phyloP scores from a whole-genome alignment of 2,797 vertebrate genomes.

The Alectoris magna region DNA sequence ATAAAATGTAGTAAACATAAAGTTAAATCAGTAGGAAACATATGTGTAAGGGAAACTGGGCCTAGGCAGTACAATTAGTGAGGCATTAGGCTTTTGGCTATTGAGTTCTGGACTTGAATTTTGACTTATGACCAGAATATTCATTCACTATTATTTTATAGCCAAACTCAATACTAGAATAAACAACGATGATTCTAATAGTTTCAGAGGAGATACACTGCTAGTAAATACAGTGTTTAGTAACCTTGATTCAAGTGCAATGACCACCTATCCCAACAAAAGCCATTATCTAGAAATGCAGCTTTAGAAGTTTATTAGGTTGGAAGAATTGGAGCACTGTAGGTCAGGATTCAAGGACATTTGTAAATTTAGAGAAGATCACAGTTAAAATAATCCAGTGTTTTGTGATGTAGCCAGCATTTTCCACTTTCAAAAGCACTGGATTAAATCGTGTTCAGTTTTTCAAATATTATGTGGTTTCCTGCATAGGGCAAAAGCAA shows the following conservation, averaged over 20 bases:
- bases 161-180: not conserved
- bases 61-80: not conserved
- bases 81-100: not conserved
- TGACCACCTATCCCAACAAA: not conserved
- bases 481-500: not conserved
- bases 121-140: not conserved
- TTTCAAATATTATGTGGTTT: not conserved
- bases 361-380: not conserved
- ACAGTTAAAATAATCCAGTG: not conserved
- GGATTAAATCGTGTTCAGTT: not conserved
- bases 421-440: not conserved
- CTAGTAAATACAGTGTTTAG: not conserved
- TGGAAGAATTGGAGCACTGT: not conserved
- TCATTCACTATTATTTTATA: not conserved
- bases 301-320: not conserved
- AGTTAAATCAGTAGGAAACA: not conserved
- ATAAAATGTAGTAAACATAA: not conserved
- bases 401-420: not conserved
- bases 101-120: not conserved
- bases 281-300: not conserved
- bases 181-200: not conserved
- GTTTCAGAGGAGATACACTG: not conserved
- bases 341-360: not conserved
- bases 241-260: not conserved
- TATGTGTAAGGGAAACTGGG: not conserved